Percentiles rank a stretch among this genome's conserved stretches.
Evolutionary conservation across 1,140 invertebrate species (phyloP).

Genomic region (Rhyzopertha dominica): DNA sequence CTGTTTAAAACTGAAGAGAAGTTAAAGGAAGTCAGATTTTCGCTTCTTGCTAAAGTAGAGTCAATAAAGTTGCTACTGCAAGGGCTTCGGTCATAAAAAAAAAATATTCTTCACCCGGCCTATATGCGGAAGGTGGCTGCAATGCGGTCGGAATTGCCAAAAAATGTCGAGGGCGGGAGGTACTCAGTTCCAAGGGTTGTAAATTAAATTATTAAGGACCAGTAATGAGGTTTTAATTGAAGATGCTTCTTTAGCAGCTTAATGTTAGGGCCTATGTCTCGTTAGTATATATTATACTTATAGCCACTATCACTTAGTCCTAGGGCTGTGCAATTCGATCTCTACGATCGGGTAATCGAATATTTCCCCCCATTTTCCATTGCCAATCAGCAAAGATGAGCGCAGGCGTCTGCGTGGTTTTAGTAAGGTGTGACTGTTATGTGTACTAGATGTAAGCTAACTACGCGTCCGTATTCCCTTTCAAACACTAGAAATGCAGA

Average conservation of each 20-base stretch:
- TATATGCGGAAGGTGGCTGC: slow-evolving; percentile 31
- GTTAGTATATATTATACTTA: too few species aligned
- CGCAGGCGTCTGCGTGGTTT: too few species aligned
- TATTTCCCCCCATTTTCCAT: too few species aligned
- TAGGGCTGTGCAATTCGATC: slow-evolving; percentile 22
- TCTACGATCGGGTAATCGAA: too few species aligned
- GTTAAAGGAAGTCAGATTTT: slow-evolving; percentile 24
- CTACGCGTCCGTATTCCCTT: too few species aligned
- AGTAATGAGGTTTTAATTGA: slow-evolving; percentile 1
- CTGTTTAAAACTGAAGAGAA: too few species aligned
- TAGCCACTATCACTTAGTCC: slow-evolving; percentile 19
- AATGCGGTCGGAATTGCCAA: slow-evolving; percentile 40
- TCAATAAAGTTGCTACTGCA: slow-evolving; percentile 23
- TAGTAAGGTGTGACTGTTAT: too few species aligned
- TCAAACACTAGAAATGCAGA: too few species aligned
- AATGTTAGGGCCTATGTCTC: slow-evolving; percentile 23
- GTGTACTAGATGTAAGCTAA: too few species aligned
- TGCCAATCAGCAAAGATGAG: too few species aligned
- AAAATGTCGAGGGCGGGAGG: slow-evolving; percentile 24
- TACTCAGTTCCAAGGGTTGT: slow-evolving; percentile 16
- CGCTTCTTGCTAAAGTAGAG: slow-evolving; percentile 24
- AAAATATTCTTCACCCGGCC: slow-evolving; percentile 27
- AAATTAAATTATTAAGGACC: slow-evolving; percentile 1
- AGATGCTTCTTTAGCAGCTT: slow-evolving; percentile 25
- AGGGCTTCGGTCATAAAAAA: slow-evolving; percentile 23